Base-by-base conservation (phyloP, 2,797 vertebrate species). In the Mus caroli region DNA sequence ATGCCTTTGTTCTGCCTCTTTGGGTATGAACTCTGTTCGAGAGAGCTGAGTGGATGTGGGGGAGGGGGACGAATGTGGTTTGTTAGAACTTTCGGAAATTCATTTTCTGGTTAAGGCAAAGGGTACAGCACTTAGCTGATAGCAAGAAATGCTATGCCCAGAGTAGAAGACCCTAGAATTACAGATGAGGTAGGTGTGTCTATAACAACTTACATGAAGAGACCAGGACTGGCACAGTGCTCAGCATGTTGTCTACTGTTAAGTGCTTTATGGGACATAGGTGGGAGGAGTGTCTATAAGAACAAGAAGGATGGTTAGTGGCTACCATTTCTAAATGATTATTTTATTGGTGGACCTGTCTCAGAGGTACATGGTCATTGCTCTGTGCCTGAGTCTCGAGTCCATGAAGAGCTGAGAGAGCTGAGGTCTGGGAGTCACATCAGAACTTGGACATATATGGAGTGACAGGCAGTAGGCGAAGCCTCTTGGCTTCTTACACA, bases 101-200 rank as follows among this genome's bases (percentile, higher is more conserved):
- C 86, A 52, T 52, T 56, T 88, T 93, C 89, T 71, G 88, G n/a
- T 71, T 87, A 26, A 62, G 73, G 78, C 37, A 71, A 84, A 91
- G 83, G 54, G 28, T 31, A n/a, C 37, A 56, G 62, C 52, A 34
- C 22, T 31, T 26, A 46, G 78, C 64, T 85, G 64, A 82, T 91
- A n/a, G n/a, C 71, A 67, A 80, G 58, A 73, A 56, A 3, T 54
- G 43, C 34, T 67, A 20, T 17, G 50, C 73, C 34, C 67, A 88
- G 69, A 75, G 24, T 56, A 75, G 67, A 56, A 43, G 52, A 19
- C 19, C 82, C 28, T 40, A 22, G 34, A 75, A 50, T 62, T 76
- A 78, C 50, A 60, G 73, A 37, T 34, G 28, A 4, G 43, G 43
- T 43, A 34, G 6, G 52, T 15, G 19, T 40, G 31, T 71, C n/a